Evolutionary conservation across 2,113 vertebrate genomes (phyloP), one percentile per base, ranked within the genome.

Genomic region (Cynocephalus volans): DNA sequence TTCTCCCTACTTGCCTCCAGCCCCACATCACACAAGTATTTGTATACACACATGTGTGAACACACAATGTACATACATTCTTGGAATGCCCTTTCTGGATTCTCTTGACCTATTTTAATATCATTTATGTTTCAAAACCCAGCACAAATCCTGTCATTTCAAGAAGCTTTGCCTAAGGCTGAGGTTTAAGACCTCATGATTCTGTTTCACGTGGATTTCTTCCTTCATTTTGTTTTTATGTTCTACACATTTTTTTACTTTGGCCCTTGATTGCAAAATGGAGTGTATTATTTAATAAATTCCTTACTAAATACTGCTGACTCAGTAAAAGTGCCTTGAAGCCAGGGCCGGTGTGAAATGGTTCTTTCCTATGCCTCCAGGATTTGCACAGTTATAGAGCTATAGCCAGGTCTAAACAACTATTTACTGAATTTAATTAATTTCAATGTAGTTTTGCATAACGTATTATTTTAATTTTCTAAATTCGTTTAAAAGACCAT

Each of bases 41-140:
- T 52, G 14, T 28, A n/a, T 4, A 33, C 1, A 14, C 3, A 26
- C 3, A 6, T 3, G 14, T 1, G 0, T 4, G 8, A 60, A 12
- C 28, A 48, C 6, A 19, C 9, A 58, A 2, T 4, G 52, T 5
- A 54, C 48, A 14, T 4, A 7, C 17, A 33, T 31, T 48, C 41
- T 6, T 31, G 10, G 56, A 73, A 73, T 28, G 60, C 11, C 67
- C 87, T 77, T 50, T 67, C 18, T n/a, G 9, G 79, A 14, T 87
- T 65, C 64, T 65, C 41, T 15, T 89, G 3, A 72, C 9, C 33
- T 67, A 36, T 14, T 10, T 54, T 21, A 48, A 58, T 62, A 62
- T 93, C 79, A 67, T 14, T 60, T 58, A n/a, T 12, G 2, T 58
- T 72, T 87, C 73, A 83, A 88, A 80, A 88, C 21, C 19, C 33